phyloP scores from a whole-genome alignment of 2,888 invertebrate genomes.

The Andrena dorsata region DNA sequence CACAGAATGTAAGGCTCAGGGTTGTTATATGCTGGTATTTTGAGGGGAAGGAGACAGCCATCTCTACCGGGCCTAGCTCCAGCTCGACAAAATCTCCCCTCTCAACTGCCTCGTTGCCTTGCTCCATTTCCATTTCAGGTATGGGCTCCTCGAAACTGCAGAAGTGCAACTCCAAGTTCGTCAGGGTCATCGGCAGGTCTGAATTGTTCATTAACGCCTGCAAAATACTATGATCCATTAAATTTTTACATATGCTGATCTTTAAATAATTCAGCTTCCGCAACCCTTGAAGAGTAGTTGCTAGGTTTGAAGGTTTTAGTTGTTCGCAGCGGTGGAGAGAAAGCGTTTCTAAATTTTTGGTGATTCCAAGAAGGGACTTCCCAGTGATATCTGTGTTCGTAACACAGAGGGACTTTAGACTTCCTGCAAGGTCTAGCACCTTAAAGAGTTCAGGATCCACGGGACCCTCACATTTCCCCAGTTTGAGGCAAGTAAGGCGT shows the following conservation, averaged over 20 bases:
- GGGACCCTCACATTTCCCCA: no score
- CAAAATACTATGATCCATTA: background rate
- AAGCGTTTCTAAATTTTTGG: no score
- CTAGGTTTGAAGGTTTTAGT: no score
- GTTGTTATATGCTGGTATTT: background rate
- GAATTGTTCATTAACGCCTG: background rate
- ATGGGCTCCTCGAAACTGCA: background rate
- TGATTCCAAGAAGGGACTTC: no score
- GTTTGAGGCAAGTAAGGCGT: no score
- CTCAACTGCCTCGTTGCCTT: background rate
- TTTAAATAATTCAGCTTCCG: background rate
- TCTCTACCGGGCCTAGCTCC: background rate
- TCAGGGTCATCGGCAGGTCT: no score
- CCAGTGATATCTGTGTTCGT: no score
- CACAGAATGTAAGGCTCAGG: background rate
- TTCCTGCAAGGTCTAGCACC: no score
- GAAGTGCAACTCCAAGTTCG: no score
- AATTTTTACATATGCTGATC: background rate
- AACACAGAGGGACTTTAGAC: no score
- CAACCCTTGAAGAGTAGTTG: background rate
- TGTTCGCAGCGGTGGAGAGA: no score
- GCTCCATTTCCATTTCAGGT: background rate
- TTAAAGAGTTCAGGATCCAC: no score
- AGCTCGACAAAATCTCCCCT: background rate
- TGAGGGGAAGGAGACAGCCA: background rate